Evolutionary conservation across 2,797 vertebrate species (phyloP).

Genomic region (Crenuchus spilurus): DNA sequence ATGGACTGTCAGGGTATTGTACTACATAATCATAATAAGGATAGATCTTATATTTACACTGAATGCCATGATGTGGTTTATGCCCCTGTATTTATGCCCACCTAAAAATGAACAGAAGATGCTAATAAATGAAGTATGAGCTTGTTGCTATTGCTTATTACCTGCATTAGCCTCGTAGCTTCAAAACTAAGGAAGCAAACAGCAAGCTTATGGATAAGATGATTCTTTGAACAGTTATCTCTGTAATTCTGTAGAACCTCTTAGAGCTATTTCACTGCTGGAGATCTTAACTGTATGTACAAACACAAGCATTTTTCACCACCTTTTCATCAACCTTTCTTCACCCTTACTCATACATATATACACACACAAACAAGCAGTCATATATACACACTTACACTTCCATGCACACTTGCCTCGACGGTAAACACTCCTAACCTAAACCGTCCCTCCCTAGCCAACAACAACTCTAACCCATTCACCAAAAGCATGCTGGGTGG

Average conservation of each 20-base stretch:
- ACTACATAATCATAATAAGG: too few species aligned
- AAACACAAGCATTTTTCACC: background rate
- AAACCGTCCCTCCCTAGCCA: conserved; percentile 12
- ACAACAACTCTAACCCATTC: background rate
- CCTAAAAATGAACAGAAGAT: too few species aligned
- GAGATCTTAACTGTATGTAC: background rate
- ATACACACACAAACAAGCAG: conserved; percentile 1
- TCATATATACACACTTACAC: background rate
- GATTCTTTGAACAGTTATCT: too few species aligned
- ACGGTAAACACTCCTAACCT: conserved; percentile 19
- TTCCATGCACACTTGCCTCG: background rate
- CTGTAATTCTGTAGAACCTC: background rate
- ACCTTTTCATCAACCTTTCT: background rate
- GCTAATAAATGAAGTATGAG: too few species aligned
- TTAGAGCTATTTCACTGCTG: background rate
- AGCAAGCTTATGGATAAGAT: too few species aligned
- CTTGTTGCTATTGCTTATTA: too few species aligned
- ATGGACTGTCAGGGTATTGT: too few species aligned
- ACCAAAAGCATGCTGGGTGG: conserved; percentile 32
- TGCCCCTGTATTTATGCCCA: too few species aligned
- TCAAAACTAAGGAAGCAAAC: too few species aligned
- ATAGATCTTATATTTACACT: too few species aligned
- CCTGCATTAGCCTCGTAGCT: too few species aligned
- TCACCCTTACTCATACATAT: background rate
- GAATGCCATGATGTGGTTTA: too few species aligned